Base-by-base conservation (phyloP, 2,797 vertebrate genomes). In the Lutra lutra region DNA sequence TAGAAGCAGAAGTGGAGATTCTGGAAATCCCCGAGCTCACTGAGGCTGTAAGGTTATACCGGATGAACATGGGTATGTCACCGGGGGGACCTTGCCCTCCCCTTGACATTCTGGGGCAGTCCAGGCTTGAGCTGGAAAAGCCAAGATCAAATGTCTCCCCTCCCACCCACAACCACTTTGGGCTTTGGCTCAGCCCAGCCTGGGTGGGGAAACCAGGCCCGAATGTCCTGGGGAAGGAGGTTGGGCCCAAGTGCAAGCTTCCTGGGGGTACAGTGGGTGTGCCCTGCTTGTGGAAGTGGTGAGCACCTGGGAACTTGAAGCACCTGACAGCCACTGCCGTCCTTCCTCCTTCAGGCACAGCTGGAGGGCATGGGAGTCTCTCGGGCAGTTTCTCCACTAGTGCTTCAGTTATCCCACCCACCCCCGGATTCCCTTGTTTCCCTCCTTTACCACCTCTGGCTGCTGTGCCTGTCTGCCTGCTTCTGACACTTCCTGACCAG, bases 21-120 rank as follows among this genome's bases (percentile, higher is more conserved):
- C 80, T 98, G 85, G 98, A 98, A 95, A 98, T 99, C 90, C 98
- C 98, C 20, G 98, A 98, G 56, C 98, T 99, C 83, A 98, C 87
- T 23, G 96, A 98, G 92, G 98, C 98, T 12, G 70, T 98, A 62
- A 98, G 98, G 91, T 15, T 97, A 23, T 98, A 95, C 25, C 97
- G 91, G 92, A 98, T 98, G 96, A 98, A 93, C 35, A 97, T 72
- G 80, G 97, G 98, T 98, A 97, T 86, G 97, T 98, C 21, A 18
- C n/a, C 60, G 38, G 54, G 75, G 82, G 27, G 86, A 73, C 7
- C 4, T 7, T 93, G 46, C 40, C 79, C 29, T 89, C 9, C 35
- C 46, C 48, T 78, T 88, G 64, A 70, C 79, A 66, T 60, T 75
- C 77, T 79, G 40, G 58, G 87, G 48, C 18, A 48, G 21, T 32